phyloP scores from a whole-genome alignment of 1,140 invertebrate species.

The Drosophila triauraria region DNA sequence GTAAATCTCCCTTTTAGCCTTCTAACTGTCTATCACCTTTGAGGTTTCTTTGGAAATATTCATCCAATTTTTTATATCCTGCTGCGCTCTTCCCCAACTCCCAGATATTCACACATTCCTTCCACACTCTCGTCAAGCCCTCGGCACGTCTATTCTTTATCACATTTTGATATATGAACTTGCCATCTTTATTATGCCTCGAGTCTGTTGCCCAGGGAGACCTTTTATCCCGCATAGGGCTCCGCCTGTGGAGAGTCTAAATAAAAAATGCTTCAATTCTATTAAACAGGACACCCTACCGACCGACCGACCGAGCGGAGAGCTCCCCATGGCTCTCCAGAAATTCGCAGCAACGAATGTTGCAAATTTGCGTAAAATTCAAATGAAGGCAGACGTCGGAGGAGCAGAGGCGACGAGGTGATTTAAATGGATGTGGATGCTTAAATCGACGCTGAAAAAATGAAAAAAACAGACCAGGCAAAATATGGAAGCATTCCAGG shows the following conservation, averaged over 20 bases:
- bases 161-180: conserved; percentile 59
- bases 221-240: conserved; percentile 51
- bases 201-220: conserved; percentile 62
- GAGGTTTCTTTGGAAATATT: conserved; percentile 23
- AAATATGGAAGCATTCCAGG: conserved; percentile 29
- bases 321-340: conserved; percentile 9
- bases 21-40: conserved; percentile 9
- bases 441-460: conserved; percentile 46
- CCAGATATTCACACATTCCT: neutral
- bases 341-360: conserved; percentile 31
- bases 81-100: neutral
- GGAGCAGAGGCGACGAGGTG: conserved; percentile 22
- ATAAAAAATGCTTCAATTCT: conserved; percentile 72
- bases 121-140: neutral
- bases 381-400: conserved; percentile 52
- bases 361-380: conserved; percentile 71
- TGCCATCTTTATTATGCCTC: conserved; percentile 52
- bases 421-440: conserved; percentile 59
- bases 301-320: neutral
- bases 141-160: conserved; percentile 15
- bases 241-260: conserved; percentile 38
- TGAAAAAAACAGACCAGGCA: neutral
- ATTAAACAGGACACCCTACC: conserved; percentile 48
- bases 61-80: conserved; percentile 32
- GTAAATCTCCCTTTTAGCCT: neutral